Conservation (phyloP, 2,797 vertebrate species). For the Anolis apletophallus region DNA sequence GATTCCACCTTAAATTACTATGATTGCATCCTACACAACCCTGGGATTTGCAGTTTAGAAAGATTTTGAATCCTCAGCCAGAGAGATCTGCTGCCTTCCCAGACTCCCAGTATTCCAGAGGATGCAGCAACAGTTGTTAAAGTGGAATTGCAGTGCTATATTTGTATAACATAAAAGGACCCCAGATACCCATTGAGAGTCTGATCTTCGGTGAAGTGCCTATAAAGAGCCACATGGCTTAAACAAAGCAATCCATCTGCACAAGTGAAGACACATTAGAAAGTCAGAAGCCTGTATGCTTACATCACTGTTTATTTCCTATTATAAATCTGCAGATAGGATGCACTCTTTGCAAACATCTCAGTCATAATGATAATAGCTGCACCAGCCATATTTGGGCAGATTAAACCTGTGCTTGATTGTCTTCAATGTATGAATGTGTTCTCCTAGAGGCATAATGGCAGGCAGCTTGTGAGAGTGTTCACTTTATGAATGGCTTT, state of each 20-base stretch:
- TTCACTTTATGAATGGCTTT: conserved; percentile 25
- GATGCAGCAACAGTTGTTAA: too few relatives aligned
- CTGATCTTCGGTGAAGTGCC: background rate
- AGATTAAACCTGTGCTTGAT: conserved; percentile 18
- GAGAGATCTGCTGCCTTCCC: too few relatives aligned
- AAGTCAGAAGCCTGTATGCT: background rate
- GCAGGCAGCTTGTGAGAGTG: conserved; percentile 5
- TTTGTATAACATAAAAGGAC: too few relatives aligned
- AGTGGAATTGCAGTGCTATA: too few relatives aligned
- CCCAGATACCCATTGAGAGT: background rate
- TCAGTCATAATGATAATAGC: fast-evolving
- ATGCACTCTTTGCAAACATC: background rate
- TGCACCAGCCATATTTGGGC: background rate
- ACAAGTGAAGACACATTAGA: background rate
- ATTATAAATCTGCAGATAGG: background rate
- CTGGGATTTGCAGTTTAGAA: too few relatives aligned
- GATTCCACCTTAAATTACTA: too few relatives aligned
- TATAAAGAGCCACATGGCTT: background rate
- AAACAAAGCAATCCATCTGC: background rate
- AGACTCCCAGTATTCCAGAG: too few relatives aligned
- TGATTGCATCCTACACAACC: too few relatives aligned
- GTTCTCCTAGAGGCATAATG: background rate
- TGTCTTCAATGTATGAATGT: background rate
- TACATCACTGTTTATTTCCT: background rate
- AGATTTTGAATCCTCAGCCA: too few relatives aligned